Base-by-base conservation (phyloP, 2,888 invertebrate genomes). In the Helobdella robusta region DNA sequence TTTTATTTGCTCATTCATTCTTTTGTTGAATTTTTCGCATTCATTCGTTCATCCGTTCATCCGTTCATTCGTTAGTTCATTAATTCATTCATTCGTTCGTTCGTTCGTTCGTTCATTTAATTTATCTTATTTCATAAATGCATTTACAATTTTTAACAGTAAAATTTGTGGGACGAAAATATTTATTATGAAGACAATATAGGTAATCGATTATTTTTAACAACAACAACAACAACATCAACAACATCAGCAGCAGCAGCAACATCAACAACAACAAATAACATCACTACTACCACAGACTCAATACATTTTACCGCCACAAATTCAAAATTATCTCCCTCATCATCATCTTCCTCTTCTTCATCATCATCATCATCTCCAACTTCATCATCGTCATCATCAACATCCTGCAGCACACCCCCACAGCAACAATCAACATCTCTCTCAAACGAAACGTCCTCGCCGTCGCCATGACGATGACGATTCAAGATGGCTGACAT, bases 401-500 rank as follows among this genome's bases (percentile, higher is more conserved):
- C 50, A 18, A 50, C 50, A 50, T 23, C 50, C 5, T 23, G 20
- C n/a, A 50, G 20, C n/a, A 8, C 50, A 18, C n/a, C 50, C 5
- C n/a, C 50, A 50, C 5, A 6, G 25, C n/a, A 4, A 5, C 50
- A n/a, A 8, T 4, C 50, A 50, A 18, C n/a, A 8, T 23, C 50
- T 8, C 5, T 4, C 40, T 11, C 11, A 11, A 50, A 4, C 50
- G 6, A 8, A 23, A 23, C 20, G 50, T 8, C 50, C 20, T 23
- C 23, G 25, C 2, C 36, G 25, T 30, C 30, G 44, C 46, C 15
- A 20, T 28, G 34, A 48, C 46, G 30, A 32, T 28, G 44, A 61
- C 46, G 44, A 61, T 28, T 61, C 61, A 23, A 46, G 61, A 23
- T 61, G 61, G 61, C 30, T 61, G 48, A 61, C 61, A 4, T 28